These are phyloP conservation scores for Drosophila tsacasi DNA, from an alignment of 1,140 invertebrate species.

Conservation along the genomic window DNA sequence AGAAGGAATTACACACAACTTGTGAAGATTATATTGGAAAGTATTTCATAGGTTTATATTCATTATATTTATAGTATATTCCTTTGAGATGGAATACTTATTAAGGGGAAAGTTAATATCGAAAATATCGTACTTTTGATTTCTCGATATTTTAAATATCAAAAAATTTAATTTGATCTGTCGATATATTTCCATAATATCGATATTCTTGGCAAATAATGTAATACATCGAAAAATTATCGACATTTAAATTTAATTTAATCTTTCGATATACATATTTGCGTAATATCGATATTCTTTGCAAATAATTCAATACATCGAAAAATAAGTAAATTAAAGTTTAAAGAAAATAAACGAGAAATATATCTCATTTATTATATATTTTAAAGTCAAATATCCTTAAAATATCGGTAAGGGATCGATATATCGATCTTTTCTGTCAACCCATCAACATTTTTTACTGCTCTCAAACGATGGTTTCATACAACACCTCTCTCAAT, in stretches of 20 bases:
- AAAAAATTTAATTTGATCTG: neutral
- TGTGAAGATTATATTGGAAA: neutral
- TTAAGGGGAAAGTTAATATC: neutral
- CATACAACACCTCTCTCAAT: constrained; percentile 17
- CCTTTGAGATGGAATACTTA: neutral
- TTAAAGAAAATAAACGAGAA: too few relatives aligned
- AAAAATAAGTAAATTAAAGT: too few relatives aligned
- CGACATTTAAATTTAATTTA: too few relatives aligned
- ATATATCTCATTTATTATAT: too few relatives aligned
- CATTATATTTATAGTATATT: too few relatives aligned
- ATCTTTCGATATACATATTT: neutral
- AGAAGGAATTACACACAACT: neutral
- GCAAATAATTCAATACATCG: too few relatives aligned
- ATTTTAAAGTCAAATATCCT: neutral
- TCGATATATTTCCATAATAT: neutral
- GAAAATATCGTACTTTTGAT: neutral
- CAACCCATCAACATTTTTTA: neutral
- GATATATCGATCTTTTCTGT: neutral
- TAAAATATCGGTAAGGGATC: neutral
- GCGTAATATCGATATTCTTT: neutral
- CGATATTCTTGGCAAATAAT: too few relatives aligned
- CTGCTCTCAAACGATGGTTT: neutral
- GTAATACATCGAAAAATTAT: too few relatives aligned
- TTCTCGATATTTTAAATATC: neutral
- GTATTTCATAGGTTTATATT: neutral